phyloP scores from a whole-genome alignment of 2,113 vertebrate species.

The Nycticryphes semicollaris region DNA sequence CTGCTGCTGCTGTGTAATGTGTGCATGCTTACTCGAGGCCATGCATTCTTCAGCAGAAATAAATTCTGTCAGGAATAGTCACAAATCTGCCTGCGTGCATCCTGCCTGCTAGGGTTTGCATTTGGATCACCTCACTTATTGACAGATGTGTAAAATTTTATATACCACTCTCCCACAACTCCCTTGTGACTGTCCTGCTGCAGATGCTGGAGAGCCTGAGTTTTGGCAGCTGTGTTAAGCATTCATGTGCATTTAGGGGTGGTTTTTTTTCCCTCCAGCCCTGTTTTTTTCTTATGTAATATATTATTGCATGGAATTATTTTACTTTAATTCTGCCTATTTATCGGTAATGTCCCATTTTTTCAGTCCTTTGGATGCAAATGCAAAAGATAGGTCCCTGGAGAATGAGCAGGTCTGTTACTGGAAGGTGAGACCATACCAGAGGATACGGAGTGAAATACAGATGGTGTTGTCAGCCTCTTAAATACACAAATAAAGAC shows the following conservation, averaged over 20 bases:
- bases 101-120: conserved; percentile 50
- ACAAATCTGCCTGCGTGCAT: conserved; percentile 46
- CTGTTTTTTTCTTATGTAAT: conserved; percentile 41
- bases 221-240: conserved; percentile 59
- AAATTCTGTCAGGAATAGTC: conserved; percentile 35
- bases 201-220: conserved; percentile 60
- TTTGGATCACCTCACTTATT: conserved; percentile 65
- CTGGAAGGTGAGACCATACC: conserved; percentile 29
- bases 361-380: background rate
- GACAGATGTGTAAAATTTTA: conserved; percentile 69
- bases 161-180: conserved; percentile 60
- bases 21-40: background rate
- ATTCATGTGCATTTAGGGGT: background rate
- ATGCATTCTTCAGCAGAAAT: conserved; percentile 44
- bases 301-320: conserved; percentile 31
- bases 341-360: conserved; percentile 29
- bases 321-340: conserved; percentile 24
- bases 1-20: background rate
- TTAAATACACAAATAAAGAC: conserved; percentile 54
- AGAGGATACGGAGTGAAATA: conserved; percentile 28
- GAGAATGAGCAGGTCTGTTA: conserved; percentile 31
- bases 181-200: conserved; percentile 45
- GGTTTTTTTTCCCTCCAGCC: background rate
- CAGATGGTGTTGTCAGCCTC: conserved; percentile 47
- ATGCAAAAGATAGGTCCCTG: background rate